phyloP scores from a whole-genome alignment of 2,113 vertebrate genomes.

The Halichoeres trimaculatus region DNA sequence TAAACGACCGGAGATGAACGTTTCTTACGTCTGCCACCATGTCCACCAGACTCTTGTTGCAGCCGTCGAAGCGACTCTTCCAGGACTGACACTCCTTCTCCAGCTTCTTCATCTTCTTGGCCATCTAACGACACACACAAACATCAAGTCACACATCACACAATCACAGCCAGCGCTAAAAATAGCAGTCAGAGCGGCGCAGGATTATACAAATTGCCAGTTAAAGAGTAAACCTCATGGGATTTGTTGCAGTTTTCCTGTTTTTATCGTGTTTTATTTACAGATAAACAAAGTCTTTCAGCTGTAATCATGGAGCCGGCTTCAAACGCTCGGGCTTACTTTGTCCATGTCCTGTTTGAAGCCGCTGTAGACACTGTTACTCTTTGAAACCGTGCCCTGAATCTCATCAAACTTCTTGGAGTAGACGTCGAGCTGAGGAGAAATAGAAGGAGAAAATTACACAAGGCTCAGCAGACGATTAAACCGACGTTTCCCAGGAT shows the following conservation, averaged over 20 bases:
- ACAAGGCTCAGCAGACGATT: not conserved
- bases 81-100: constrained; percentile 96
- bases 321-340: constrained; percentile 76
- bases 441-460: constrained; percentile 19
- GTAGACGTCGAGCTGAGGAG: constrained; percentile 91
- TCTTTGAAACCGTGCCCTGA: constrained; percentile 94
- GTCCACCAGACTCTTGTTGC: constrained; percentile 93
- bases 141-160: constrained; percentile 1
- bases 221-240: constrained; percentile 31
- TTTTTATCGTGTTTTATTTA: constrained; percentile 18
- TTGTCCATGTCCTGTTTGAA: constrained; percentile 99
- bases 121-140: constrained; percentile 86
- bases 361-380: constrained; percentile 92
- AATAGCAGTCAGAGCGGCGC: constrained; percentile 31
- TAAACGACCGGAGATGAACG: not conserved
- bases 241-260: constrained; percentile 18
- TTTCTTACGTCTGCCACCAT: constrained; percentile 95
- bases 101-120: constrained; percentile 97
- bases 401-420: constrained; percentile 98
- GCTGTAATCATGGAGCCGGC: not conserved
- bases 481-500: not conserved
- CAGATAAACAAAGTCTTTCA: constrained; percentile 23
- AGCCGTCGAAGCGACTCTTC: constrained; percentile 96
- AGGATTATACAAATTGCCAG: constrained; percentile 16
- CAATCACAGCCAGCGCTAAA: constrained; percentile 45